Conservation (phyloP, 2,797 vertebrate genomes). For the Anas flavirostris region DNA sequence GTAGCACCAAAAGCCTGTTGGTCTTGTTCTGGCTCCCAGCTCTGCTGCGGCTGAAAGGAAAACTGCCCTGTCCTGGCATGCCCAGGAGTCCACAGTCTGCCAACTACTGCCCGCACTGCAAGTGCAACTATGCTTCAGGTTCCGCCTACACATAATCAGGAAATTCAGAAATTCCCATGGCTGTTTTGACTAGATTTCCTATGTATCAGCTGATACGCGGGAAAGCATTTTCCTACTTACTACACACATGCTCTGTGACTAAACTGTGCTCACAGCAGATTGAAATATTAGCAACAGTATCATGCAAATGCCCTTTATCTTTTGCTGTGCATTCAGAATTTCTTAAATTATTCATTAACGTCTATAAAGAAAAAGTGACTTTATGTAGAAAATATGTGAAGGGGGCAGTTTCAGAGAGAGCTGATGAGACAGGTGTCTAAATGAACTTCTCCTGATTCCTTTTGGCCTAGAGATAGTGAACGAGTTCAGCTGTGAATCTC, state of each 20-base stretch:
- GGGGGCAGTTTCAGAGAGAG: not conserved
- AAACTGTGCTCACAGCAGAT: not conserved
- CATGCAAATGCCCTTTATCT: not conserved
- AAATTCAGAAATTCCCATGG: not conserved
- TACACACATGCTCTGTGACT: not conserved
- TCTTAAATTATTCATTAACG: not conserved
- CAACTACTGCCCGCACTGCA: rapidly evolving
- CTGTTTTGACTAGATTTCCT: not conserved
- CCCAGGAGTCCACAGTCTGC: not conserved
- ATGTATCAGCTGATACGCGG: rapidly evolving
- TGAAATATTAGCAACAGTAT: not conserved
- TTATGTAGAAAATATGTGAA: not conserved
- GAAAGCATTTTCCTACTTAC: not conserved
- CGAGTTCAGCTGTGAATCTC: not conserved
- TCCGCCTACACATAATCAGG: not conserved
- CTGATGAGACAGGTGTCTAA: not conserved
- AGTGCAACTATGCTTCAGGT: rapidly evolving
- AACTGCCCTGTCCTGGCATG: rapidly evolving
- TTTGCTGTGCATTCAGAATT: not conserved
- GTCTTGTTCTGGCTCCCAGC: not conserved
- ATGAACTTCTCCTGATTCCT: not conserved
- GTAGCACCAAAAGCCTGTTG: not conserved
- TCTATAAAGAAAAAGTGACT: not conserved
- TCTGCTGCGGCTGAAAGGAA: not conserved
- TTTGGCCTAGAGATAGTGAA: not conserved